These are phyloP conservation scores for Heterotis niloticus DNA, from an alignment of 2,113 vertebrate genomes.

Conservation along the genomic window DNA sequence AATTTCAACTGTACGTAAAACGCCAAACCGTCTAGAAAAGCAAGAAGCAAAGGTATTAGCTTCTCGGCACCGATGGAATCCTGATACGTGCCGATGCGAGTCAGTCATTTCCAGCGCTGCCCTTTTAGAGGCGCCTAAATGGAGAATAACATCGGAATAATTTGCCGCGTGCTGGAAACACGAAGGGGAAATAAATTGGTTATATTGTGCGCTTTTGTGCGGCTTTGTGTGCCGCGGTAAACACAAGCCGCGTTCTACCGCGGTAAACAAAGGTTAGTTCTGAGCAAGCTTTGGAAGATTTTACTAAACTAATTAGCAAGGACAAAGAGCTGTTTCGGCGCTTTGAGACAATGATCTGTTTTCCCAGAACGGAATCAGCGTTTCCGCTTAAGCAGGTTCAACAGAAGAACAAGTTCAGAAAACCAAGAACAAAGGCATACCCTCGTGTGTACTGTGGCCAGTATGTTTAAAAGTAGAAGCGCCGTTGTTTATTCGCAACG, in stretches of 20 bases:
- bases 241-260: not conserved
- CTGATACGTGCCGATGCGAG: not conserved
- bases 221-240: not conserved
- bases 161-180: constrained; percentile 21
- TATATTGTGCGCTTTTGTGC: constrained; percentile 19
- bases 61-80: not conserved
- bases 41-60: not conserved
- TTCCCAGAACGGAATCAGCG: not conserved
- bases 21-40: not conserved
- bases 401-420: constrained; percentile 8
- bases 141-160: constrained; percentile 32
- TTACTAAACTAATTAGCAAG: constrained; percentile 25
- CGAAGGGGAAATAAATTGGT: constrained; percentile 19
- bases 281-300: not conserved
- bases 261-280: constrained; percentile 4
- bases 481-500: not conserved
- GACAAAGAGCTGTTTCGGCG: constrained; percentile 19
- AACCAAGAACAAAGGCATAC: not conserved
- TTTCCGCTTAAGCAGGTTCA: not conserved
- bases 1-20: not conserved
- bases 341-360: constrained; percentile 12
- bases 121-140: not conserved
- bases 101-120: not conserved
- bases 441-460: not conserved
- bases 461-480: not conserved